These are phyloP conservation scores for Phortica magna DNA, from an alignment of 2,888 invertebrate species.

Conservation along the genomic window DNA sequence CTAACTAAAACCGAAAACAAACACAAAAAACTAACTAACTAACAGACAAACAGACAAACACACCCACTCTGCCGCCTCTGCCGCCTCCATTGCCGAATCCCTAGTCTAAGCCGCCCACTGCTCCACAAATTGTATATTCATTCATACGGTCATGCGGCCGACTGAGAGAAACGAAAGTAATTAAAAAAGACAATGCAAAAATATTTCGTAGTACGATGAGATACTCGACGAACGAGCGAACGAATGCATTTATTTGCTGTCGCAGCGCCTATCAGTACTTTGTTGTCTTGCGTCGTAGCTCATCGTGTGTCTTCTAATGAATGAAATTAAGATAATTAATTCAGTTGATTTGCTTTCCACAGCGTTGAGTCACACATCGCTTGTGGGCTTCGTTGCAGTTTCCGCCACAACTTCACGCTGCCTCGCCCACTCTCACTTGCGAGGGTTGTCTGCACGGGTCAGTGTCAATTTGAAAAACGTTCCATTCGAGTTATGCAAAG, in stretches of 20 bases:
- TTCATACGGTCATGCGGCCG: not conserved
- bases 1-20: no score
- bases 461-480: slow-evolving; percentile 35
- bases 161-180: not conserved
- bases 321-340: slow-evolving; percentile 73
- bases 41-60: slow-evolving; percentile 14
- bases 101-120: not conserved
- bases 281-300: not conserved
- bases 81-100: not conserved
- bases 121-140: not conserved
- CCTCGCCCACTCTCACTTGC: not conserved
- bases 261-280: slow-evolving; percentile 15
- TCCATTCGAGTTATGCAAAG: slow-evolving; percentile 29
- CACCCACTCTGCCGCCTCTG: slow-evolving; percentile 4
- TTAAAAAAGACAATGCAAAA: not conserved
- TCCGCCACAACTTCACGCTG: slow-evolving; percentile 29
- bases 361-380: not conserved
- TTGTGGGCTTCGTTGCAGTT: slow-evolving; percentile 51
- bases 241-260: slow-evolving; percentile 58
- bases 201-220: slow-evolving; percentile 50
- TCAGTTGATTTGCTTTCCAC: slow-evolving; percentile 41
- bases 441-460: slow-evolving; percentile 41
- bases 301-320: slow-evolving; percentile 61
- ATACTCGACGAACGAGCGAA: slow-evolving; percentile 46
- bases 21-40: not conserved